Evolutionary conservation across 2,888 invertebrate species (phyloP), one percentile per base, ranked within the genome.

Genomic region (Pemphredon lugubris): DNA sequence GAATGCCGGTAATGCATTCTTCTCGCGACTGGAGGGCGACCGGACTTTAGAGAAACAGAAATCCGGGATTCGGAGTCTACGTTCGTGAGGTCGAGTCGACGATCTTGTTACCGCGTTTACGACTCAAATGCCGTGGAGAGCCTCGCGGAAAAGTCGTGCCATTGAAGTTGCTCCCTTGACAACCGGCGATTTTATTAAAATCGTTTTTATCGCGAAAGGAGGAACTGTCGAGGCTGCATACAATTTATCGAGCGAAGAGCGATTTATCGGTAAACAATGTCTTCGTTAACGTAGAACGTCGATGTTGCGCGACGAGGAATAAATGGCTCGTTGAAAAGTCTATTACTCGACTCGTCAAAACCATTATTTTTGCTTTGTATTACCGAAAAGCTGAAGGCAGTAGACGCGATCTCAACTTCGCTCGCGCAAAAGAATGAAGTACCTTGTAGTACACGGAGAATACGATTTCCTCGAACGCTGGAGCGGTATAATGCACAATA

Each of bases 91-190:
- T 57, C 53, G 21, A 39, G 23, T 40, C 48, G 61, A 67, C 57
- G 58, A 63, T 67, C 67, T 63, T 63, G 71, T 72, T 72, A 68
- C 53, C 45, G 47, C 61, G 67, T 58, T 71, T 71, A 67, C 37
- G 48, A 37, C 48, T 18, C 23, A 44, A 48, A 61, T 67, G 61
- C 57, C 57, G 21, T 13, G 20, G 47, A 65, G 37, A 34, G 48
- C 16, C 42, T 64, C 64, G 45, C 48, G 54, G 42, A 67, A 67
- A 55, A 57, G 57, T n/a, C n/a, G 50, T 44, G 18, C 42, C 16
- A 34, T 50, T 50, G 16, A 34, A 16, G 18, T 20, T 20, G 11
- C 9, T 7, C 2, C 1, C n/a, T 20, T 23, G 14, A 26, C 53
- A 23, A 39, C n/a, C 26, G 16, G 11, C 40, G 23, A 53, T 23